Conservation (phyloP, 1,140 invertebrate genomes). For the Lordiphosa mommai region DNA sequence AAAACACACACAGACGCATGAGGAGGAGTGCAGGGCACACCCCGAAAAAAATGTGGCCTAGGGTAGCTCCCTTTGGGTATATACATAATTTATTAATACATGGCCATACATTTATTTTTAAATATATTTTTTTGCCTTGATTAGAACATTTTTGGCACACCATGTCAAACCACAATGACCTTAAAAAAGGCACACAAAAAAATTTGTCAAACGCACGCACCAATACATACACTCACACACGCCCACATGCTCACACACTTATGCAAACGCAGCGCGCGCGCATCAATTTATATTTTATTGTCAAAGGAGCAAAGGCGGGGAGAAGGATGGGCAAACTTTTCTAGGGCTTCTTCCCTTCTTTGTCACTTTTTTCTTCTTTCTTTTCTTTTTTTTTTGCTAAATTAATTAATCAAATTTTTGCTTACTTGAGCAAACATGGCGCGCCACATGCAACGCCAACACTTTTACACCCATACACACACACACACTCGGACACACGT, state of each 20-base stretch:
- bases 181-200: conserved; percentile 36
- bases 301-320: conserved; percentile 22
- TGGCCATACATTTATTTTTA: conserved; percentile 18
- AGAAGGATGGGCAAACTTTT: not conserved
- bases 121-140: conserved; percentile 19
- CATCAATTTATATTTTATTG: conserved; percentile 59
- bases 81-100: conserved; percentile 1
- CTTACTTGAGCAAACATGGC: conserved; percentile 62
- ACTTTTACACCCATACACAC: conserved; percentile 28
- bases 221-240: conserved; percentile 9
- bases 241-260: conserved; percentile 7
- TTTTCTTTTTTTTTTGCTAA: conserved; percentile 26
- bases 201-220: conserved; percentile 29
- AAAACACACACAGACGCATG: conserved; percentile 7
- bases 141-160: conserved; percentile 9
- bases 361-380: conserved; percentile 16
- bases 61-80: not conserved
- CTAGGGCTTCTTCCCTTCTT: not conserved
- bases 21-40: conserved; percentile 28
- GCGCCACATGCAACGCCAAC: conserved; percentile 46
- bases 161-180: conserved; percentile 27
- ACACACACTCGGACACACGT: conserved; percentile 7
- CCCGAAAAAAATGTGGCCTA: conserved; percentile 6
- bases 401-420: conserved; percentile 55
- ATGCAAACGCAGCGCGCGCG: conserved; percentile 37